Base-by-base conservation (phyloP, 2,113 vertebrate species). In the Neotoma lepida region DNA sequence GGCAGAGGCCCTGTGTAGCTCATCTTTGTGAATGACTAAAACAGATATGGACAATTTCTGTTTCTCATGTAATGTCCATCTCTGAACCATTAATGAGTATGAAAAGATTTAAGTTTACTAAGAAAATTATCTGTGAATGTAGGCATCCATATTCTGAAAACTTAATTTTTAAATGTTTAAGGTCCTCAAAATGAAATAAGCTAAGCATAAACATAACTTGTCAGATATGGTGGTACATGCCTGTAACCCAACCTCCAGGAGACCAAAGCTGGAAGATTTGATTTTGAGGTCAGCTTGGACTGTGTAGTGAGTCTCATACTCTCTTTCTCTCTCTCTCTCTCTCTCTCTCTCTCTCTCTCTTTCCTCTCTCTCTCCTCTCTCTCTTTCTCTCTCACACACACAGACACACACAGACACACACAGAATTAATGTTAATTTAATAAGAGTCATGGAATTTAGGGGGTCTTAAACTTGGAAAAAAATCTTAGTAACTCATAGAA, bases 161-260 rank as follows among this genome's bases (percentile, higher is more conserved):
- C 49, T 91, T 89, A 76, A 26, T 54, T 66, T 9, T 49, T 51
- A 93, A 74, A 33, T 73, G 0, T 44, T 28, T 71, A 49, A 49
- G 26, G 13, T 33, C 56, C 89, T 96, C 49, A 80, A 86, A 88
- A 66, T 93, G 81, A 92, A 96, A 94, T 86, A 77, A 94, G 92
- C 49, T 35, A 90, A 92, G 88, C 93, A 81, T 63, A 51, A 87
- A 17, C 35, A 28, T 61, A 87, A 54, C 35, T 85, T 85, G 15
- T 28, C 58, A 46, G 41, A 9, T 44, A 46, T 66, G 41, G 82
- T 64, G 4, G 30, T 49, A 3, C 41, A 24, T 28, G 49, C 51
- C 24, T 88, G 13, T 41, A 41, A 87, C 54, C 35, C 26, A 41
- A 24, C 6, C 9, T 66, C 22, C 12, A n/a, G 68, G 68, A 74